Percentiles rank a stretch among this genome's conserved stretches.
phyloP scores from a whole-genome alignment of 2,797 vertebrate species.

The Microcaecilia unicolor region DNA sequence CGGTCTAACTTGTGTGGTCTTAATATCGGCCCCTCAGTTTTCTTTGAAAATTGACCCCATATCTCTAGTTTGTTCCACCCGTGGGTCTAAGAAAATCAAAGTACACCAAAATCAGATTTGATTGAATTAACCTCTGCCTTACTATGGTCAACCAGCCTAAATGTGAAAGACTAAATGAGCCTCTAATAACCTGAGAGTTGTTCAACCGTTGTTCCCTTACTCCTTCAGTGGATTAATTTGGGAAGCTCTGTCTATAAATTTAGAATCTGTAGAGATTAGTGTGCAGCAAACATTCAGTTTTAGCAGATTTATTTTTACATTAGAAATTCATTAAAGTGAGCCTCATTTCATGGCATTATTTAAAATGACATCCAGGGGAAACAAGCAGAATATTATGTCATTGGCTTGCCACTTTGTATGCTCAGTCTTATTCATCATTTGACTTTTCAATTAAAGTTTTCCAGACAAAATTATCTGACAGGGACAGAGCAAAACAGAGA shows the following conservation, averaged over 20 bases:
- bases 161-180: too few relatives aligned
- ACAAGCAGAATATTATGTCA: constrained; percentile 26
- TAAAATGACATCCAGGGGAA: constrained; percentile 26
- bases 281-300: constrained; percentile 6
- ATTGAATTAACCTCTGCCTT: too few relatives aligned
- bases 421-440: constrained; percentile 16
- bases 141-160: too few relatives aligned
- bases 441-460: constrained; percentile 14
- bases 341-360: constrained; percentile 23
- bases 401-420: constrained; percentile 23
- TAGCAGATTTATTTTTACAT: constrained; percentile 17
- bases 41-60: too few relatives aligned
- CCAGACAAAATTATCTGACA: constrained; percentile 5
- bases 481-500: neutral
- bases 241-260: constrained; percentile 12
- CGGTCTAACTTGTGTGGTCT: too few relatives aligned
- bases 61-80: too few relatives aligned
- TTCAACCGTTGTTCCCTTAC: too few relatives aligned
- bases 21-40: too few relatives aligned
- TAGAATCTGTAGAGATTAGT: constrained; percentile 1
- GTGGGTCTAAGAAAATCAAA: too few relatives aligned
- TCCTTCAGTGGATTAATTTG: too few relatives aligned
- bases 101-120: too few relatives aligned
- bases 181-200: too few relatives aligned
- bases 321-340: constrained; percentile 16